Evolutionary conservation across 1,140 invertebrate genomes (phyloP).

Genomic region (Eulimnadia texana): DNA sequence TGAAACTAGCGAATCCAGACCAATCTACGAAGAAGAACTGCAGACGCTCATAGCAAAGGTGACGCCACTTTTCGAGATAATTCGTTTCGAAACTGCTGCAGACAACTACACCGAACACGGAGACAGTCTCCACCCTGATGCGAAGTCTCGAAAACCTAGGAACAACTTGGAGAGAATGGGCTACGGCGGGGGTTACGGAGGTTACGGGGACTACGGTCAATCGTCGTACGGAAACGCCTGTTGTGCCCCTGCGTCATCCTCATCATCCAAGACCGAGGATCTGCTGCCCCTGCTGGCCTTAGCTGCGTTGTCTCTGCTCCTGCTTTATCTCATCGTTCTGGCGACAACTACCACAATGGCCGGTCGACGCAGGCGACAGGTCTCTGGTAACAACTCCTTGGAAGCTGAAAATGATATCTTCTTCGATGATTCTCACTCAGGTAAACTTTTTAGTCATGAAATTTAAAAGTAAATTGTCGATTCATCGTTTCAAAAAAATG

Average conservation of each 20-base stretch:
- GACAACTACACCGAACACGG: too few species aligned
- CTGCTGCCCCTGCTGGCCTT: slow-evolving; percentile 13
- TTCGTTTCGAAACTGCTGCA: too few species aligned
- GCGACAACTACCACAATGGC: not conserved
- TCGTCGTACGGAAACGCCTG: not conserved
- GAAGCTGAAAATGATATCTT: not conserved
- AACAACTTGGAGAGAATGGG: too few species aligned
- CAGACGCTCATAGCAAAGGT: too few species aligned
- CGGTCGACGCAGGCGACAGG: not conserved
- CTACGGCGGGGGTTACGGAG: not conserved
- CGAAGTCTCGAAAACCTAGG: too few species aligned
- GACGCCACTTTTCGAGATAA: too few species aligned
- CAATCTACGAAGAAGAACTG: too few species aligned
- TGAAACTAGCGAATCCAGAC: too few species aligned
- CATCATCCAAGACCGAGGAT: slow-evolving; percentile 2
- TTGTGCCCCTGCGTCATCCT: not conserved
- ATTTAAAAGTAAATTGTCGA: too few species aligned
- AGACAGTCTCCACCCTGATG: too few species aligned
- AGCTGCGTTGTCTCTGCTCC: slow-evolving; percentile 4
- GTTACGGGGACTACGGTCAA: not conserved
- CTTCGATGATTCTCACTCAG: not conserved
- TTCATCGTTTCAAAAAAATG: too few species aligned
- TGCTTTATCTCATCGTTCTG: slow-evolving; percentile 10
- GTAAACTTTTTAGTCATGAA: too few species aligned
- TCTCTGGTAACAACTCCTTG: not conserved